These are phyloP conservation scores for Leistus spinibarbis DNA, from an alignment of 2,888 invertebrate genomes.

Conservation along the genomic window DNA sequence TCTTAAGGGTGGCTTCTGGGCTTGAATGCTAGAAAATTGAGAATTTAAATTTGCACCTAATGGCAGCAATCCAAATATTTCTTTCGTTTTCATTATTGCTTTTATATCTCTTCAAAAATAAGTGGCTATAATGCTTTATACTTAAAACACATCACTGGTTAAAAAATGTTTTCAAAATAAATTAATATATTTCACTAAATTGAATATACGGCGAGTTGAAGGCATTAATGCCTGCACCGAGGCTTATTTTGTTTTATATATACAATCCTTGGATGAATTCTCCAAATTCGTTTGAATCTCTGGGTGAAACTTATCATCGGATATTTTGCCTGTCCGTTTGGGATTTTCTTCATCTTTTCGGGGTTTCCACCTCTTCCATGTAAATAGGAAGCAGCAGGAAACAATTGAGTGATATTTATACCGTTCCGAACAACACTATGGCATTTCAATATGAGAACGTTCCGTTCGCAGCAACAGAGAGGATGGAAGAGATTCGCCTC, in stretches of 20 bases:
- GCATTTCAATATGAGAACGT: slow-evolving; percentile 26
- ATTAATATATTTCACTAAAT: no score
- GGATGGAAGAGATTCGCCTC: not conserved
- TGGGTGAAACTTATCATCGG: not conserved
- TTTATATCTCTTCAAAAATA: no score
- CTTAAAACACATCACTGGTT: no score
- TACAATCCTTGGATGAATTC: not conserved
- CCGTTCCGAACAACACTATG: slow-evolving; percentile 24
- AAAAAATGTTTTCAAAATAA: no score
- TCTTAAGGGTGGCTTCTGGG: not conserved
- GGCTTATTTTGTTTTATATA: no score
- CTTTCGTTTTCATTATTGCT: no score
- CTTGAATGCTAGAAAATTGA: no score
- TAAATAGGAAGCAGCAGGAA: slow-evolving; percentile 26
- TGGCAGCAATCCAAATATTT: no score
- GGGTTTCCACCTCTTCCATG: slow-evolving; percentile 19
- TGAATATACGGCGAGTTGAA: no score
- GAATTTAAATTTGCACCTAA: no score
- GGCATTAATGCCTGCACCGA: no score
- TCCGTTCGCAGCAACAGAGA: not conserved
- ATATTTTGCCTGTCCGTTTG: not conserved
- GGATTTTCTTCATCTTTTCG: slow-evolving; percentile 10
- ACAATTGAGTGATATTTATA: slow-evolving; percentile 31
- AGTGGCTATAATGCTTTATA: no score
- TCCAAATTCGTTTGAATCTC: not conserved